Percentiles rank a stretch among this genome's conserved stretches.
Conservation (phyloP, 2,113 vertebrate genomes). For the Lontra canadensis region DNA sequence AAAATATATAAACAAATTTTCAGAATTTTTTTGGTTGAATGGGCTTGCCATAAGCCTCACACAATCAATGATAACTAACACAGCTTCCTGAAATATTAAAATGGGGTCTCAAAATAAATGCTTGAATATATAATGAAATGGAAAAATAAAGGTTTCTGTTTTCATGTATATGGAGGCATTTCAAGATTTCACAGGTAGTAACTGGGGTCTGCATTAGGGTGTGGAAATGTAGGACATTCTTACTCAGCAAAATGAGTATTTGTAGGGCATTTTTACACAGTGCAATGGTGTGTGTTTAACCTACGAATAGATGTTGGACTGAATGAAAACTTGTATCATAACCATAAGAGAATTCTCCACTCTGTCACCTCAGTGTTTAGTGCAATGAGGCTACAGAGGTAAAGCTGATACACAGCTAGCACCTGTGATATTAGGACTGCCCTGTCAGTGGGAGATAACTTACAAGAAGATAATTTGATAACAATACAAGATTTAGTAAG, state of each 20-base stretch:
- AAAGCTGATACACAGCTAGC: neutral
- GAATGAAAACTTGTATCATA: neutral
- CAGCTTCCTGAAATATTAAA: neutral
- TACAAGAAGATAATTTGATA: neutral
- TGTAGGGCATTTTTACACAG: neutral
- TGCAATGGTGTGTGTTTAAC: neutral
- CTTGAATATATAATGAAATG: neutral
- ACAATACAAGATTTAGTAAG: neutral
- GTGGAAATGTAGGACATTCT: neutral
- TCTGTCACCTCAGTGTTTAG: neutral
- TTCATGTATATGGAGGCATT: neutral
- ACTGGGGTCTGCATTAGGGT: neutral
- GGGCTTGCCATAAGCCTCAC: neutral
- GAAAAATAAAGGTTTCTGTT: rapidly evolving
- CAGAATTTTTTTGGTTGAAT: neutral
- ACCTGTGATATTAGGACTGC: neutral
- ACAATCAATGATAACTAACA: neutral
- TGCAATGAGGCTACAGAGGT: neutral
- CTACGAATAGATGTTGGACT: neutral
- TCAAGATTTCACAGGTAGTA: neutral
- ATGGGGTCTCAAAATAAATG: neutral
- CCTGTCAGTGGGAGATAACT: neutral
- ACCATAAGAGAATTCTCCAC: neutral
- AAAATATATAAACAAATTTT: neutral
- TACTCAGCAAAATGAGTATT: too few relatives aligned